Evolutionary conservation across 2,797 vertebrate genomes (phyloP).

Genomic region (Poecilia velifera): DNA sequence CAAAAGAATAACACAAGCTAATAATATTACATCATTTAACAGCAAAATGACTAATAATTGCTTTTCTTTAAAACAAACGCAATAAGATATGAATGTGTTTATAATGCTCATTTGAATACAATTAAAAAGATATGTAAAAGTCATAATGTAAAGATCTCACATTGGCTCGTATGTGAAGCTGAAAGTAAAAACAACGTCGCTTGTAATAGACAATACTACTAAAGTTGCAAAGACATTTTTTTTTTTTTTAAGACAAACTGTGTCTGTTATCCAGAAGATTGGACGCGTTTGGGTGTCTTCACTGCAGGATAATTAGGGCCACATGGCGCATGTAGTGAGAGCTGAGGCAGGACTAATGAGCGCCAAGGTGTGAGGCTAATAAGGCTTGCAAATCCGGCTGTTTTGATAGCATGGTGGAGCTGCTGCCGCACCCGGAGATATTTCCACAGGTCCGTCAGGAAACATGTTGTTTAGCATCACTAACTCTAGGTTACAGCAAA

Average conservation of each 20-base stretch:
- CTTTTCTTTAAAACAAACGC: not conserved
- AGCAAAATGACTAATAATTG: not conserved
- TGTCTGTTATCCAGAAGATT: conserved; percentile 21
- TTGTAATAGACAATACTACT: conserved; percentile 1
- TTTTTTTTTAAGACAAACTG: conserved; percentile 2
- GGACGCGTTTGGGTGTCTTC: conserved; percentile 10
- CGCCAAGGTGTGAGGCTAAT: conserved; percentile 47
- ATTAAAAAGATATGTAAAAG: not conserved
- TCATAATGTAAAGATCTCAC: not conserved
- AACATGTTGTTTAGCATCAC: conserved; percentile 30
- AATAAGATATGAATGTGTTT: not conserved
- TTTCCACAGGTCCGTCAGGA: conserved; percentile 13
- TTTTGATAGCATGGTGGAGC: conserved; percentile 21
- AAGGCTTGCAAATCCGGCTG: conserved; percentile 34
- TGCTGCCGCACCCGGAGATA: conserved; percentile 3
- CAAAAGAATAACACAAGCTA: not conserved
- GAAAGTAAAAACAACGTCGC: conserved; percentile 10
- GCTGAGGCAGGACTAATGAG: conserved; percentile 49
- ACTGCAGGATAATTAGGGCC: conserved; percentile 21
- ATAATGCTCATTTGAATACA: not conserved
- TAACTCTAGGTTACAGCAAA: conserved; percentile 31
- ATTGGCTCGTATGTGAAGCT: not conserved
- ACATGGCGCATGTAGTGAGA: conserved; percentile 17
- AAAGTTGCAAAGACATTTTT: not conserved
- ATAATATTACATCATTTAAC: not conserved